Evolutionary conservation across 2,888 invertebrate genomes (phyloP).

Genomic region (Drosophila formosana): DNA sequence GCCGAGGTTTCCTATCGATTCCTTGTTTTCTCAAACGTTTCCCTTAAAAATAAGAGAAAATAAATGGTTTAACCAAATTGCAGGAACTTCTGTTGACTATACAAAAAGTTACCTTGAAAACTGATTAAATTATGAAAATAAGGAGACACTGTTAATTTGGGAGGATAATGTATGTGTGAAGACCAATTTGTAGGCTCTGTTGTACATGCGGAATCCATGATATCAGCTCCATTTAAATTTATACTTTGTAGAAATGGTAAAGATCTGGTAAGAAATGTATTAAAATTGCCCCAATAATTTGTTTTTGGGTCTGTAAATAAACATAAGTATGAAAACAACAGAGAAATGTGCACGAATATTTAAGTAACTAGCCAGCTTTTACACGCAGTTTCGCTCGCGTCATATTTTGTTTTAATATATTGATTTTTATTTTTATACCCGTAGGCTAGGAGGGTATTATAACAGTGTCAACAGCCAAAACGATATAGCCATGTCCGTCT

Average conservation of each 20-base stretch:
- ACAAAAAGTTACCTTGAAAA: slow-evolving; percentile 86
- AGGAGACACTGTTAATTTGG: slow-evolving; percentile 84
- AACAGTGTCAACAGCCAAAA: too few species aligned
- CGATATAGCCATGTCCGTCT: too few species aligned
- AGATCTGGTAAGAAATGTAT: slow-evolving; percentile 2
- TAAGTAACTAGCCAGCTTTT: too few species aligned
- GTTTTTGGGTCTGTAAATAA: slow-evolving; percentile 28
- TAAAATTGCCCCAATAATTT: slow-evolving; percentile 22
- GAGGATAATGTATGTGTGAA: slow-evolving; percentile 42
- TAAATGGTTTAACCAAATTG: background rate
- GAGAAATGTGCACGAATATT: too few species aligned
- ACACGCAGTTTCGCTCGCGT: too few species aligned
- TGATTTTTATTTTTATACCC: too few species aligned
- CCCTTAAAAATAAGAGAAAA: slow-evolving; percentile 83
- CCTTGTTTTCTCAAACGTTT: slow-evolving; percentile 94
- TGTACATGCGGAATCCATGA: slow-evolving; percentile 1
- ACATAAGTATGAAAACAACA: background rate
- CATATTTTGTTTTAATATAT: too few species aligned
- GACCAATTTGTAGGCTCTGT: background rate
- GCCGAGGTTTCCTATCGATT: slow-evolving; percentile 96
- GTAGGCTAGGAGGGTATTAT: too few species aligned
- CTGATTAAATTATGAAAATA: slow-evolving; percentile 86
- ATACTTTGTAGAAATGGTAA: slow-evolving; percentile 26
- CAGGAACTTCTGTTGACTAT: background rate
- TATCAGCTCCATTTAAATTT: slow-evolving; percentile 14